Conservation (phyloP, 1,140 invertebrate species). For the Caenorhabditis latens region DNA sequence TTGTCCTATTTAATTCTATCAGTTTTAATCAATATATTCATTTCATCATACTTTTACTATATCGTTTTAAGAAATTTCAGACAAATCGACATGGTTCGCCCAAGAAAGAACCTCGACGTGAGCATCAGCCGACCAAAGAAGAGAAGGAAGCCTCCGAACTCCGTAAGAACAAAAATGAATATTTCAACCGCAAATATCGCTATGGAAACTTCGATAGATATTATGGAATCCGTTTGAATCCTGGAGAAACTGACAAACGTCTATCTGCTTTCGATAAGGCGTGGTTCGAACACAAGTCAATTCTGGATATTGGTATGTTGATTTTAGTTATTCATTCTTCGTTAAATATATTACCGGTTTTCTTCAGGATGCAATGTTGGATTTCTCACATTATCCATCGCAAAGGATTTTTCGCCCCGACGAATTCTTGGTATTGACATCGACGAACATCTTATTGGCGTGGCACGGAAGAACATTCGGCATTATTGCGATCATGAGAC, state of each 20-base stretch:
- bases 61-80: conserved; percentile 17
- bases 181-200: conserved; percentile 64
- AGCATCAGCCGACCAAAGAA: neutral
- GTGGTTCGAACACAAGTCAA: conserved; percentile 89
- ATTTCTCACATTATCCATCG: conserved; percentile 87
- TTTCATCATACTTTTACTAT: neutral
- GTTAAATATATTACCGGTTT: neutral
- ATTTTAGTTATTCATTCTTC: neutral
- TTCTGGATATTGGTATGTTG: conserved; percentile 87
- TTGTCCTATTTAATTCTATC: neutral
- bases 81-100: conserved; percentile 12
- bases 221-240: conserved; percentile 67
- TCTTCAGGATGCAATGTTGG: conserved; percentile 89
- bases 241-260: conserved; percentile 82
- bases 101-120: neutral
- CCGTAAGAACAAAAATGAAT: conserved; percentile 52
- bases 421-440: conserved; percentile 95
- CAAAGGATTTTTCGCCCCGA: conserved; percentile 86
- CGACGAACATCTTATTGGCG: conserved; percentile 87
- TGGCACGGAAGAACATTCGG: conserved; percentile 86
- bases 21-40: neutral
- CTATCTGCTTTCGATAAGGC: conserved; percentile 87
- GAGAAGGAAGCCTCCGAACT: conserved; percentile 12
- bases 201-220: conserved; percentile 76
- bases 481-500: conserved; percentile 83